These are phyloP conservation scores for Drosophila lacertosa DNA, from an alignment of 1,140 invertebrate species.

Conservation along the genomic window DNA sequence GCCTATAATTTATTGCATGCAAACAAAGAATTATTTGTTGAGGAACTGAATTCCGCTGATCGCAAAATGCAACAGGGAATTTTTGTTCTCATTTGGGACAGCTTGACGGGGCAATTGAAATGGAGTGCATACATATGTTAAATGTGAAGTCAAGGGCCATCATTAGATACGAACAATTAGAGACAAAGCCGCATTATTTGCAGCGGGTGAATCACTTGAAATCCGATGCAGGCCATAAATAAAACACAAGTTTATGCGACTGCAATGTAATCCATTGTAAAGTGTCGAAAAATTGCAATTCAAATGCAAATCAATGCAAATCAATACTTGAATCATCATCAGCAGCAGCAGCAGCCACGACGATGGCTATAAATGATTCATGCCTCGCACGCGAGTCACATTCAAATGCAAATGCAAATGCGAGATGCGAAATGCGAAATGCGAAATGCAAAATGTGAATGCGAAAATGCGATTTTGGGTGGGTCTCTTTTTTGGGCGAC, in stretches of 20 bases:
- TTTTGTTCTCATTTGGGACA: conserved; percentile 32
- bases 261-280: conserved; percentile 81
- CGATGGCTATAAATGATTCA: conserved; percentile 80
- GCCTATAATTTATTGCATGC: conserved; percentile 61
- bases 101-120: conserved; percentile 33
- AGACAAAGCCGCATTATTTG: conserved; percentile 73
- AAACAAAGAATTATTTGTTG: conserved; percentile 10
- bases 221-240: conserved; percentile 71
- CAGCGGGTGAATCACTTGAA: conserved; percentile 65
- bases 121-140: conserved; percentile 45
- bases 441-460: conserved; percentile 57
- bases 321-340: conserved; percentile 79
- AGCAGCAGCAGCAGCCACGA: conserved; percentile 24
- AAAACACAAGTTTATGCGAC: conserved; percentile 65
- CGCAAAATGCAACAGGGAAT: conserved; percentile 15
- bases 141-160: conserved; percentile 54
- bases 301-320: conserved; percentile 81
- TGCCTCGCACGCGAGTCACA: conserved; percentile 73
- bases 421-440: no score
- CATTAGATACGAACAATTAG: conserved; percentile 63
- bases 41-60: background rate
- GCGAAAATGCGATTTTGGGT: conserved; percentile 38
- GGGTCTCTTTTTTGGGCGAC: conserved; percentile 17
- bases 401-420: conserved; percentile 69
- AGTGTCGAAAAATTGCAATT: conserved; percentile 81